A percentile compares a stretch with the other conserved stretches of the same genome.
Conservation (phyloP, 2,888 invertebrate genomes). For the Tanypteryx hageni region DNA sequence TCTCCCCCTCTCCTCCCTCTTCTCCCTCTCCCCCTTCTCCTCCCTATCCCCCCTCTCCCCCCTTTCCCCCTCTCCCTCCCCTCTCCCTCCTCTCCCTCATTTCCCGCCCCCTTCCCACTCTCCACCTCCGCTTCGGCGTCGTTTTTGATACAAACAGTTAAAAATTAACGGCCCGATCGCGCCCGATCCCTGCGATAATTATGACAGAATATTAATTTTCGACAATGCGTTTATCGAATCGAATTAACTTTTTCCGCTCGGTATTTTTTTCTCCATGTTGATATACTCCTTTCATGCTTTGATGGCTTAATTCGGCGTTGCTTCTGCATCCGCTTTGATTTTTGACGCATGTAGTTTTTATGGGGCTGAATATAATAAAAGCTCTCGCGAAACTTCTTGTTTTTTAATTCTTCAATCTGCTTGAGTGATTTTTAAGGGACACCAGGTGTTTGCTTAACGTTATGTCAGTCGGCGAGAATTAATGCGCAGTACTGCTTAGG, state of each 20-base stretch:
- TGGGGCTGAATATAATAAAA: not conserved
- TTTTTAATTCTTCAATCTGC: not conserved
- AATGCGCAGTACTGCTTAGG: too few relatives aligned
- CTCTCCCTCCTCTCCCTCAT: too few relatives aligned
- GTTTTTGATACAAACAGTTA: too few relatives aligned
- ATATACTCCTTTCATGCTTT: not conserved
- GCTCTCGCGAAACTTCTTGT: not conserved
- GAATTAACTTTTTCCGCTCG: not conserved
- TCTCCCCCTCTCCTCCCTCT: too few relatives aligned
- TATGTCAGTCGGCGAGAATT: not conserved
- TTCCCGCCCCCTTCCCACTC: too few relatives aligned
- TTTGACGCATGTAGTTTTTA: not conserved
- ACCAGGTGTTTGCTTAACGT: constrained; percentile 5
- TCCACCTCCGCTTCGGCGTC: too few relatives aligned
- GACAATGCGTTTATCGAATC: not conserved
- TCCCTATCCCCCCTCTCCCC: too few relatives aligned
- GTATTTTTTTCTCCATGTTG: not conserved
- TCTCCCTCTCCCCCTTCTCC: too few relatives aligned
- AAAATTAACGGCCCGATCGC: not conserved
- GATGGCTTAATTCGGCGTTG: not conserved
- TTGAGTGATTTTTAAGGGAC: not conserved
- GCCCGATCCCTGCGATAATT: not conserved
- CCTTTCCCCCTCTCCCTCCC: too few relatives aligned
- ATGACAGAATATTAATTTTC: not conserved
- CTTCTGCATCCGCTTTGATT: not conserved